These are phyloP conservation scores for Oreochromis spilurus DNA, from an alignment of 2,113 vertebrate species.

Conservation along the genomic window DNA sequence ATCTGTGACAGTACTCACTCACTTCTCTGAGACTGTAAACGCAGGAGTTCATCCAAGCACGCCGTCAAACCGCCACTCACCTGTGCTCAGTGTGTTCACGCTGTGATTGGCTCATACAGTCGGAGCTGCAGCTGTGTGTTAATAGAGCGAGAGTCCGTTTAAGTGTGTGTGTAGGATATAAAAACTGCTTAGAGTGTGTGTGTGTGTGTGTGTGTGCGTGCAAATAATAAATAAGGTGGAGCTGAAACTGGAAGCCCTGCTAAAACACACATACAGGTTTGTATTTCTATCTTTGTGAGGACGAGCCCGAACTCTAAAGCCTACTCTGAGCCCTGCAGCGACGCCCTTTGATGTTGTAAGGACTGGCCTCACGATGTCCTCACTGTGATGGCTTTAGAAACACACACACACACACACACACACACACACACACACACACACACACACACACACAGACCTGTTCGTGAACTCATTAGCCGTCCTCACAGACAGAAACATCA, in stretches of 20 bases:
- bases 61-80: not conserved
- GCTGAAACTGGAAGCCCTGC: not conserved
- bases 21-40: not conserved
- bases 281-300: not conserved
- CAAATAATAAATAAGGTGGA: not conserved
- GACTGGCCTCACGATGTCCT: not conserved
- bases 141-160: not conserved
- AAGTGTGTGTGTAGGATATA: not conserved
- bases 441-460: not conserved
- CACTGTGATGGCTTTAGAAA: not conserved
- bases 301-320: not conserved
- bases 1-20: not conserved
- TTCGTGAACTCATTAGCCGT: not conserved
- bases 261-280: not conserved
- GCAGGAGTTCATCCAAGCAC: not conserved
- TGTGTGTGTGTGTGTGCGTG: not conserved
- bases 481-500: not conserved
- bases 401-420: not conserved
- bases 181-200: not conserved
- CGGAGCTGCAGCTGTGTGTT: not conserved
- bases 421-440: not conserved
- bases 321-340: not conserved
- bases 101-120: not conserved
- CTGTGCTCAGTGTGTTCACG: not conserved
- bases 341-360: not conserved